Evolutionary conservation across 2,113 vertebrate genomes (phyloP).

Genomic region (Alosa alosa): DNA sequence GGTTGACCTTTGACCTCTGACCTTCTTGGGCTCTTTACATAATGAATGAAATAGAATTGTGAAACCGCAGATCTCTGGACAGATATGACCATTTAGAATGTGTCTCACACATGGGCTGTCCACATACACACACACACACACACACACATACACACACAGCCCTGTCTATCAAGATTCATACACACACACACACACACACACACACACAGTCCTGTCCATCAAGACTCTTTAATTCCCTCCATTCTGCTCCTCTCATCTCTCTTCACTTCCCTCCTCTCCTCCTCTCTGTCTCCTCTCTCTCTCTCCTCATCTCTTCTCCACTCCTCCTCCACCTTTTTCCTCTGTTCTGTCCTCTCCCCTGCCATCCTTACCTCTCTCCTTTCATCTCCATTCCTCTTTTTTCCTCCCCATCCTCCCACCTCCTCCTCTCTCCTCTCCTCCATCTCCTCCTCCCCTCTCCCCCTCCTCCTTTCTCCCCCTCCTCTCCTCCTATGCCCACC

Average conservation of each 20-base stretch:
- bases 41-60: too few relatives aligned
- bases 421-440: background rate
- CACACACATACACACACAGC: slow-evolving; percentile 3
- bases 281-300: too few relatives aligned
- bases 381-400: background rate
- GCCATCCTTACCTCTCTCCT: background rate
- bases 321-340: background rate
- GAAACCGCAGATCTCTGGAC: too few relatives aligned
- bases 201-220: background rate
- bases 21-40: too few relatives aligned
- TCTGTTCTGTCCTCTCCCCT: background rate
- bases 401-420: background rate
- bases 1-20: too few relatives aligned
- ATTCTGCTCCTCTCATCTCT: too few relatives aligned
- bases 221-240: background rate
- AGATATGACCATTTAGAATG: too few relatives aligned
- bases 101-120: too few relatives aligned
- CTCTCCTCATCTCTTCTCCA: background rate
- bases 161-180: background rate
- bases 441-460: background rate
- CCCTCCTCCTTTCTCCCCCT: background rate
- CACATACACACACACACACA: background rate
- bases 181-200: slow-evolving; percentile 10
- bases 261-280: too few relatives aligned
- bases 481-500: too few relatives aligned